These are phyloP conservation scores for Remorina albescens DNA, from an alignment of 2,797 vertebrate species.

Conservation along the genomic window DNA sequence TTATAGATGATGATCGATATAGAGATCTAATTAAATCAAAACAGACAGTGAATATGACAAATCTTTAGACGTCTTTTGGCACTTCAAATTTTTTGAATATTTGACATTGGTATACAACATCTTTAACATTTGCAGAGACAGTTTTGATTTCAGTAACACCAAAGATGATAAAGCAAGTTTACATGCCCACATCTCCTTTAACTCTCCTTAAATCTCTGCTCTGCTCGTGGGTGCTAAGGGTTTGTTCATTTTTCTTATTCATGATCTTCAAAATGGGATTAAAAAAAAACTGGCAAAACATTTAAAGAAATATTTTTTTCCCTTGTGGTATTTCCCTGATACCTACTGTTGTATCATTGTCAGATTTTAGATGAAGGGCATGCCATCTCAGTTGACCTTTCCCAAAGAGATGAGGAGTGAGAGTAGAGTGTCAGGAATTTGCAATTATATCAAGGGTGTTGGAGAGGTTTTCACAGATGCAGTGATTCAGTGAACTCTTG, in stretches of 20 bases:
- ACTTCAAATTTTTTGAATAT: not conserved
- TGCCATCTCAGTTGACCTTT: not conserved
- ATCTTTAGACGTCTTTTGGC: not conserved
- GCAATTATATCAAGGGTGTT: constrained; percentile 28
- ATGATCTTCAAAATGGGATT: too few relatives aligned
- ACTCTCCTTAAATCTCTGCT: not conserved
- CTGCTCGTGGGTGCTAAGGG: too few relatives aligned
- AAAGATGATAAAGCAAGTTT: not conserved
- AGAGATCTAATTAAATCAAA: too few relatives aligned
- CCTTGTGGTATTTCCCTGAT: not conserved
- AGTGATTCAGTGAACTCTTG: constrained; percentile 49
- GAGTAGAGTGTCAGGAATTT: constrained; percentile 19
- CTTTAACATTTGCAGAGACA: too few relatives aligned
- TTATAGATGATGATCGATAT: too few relatives aligned
- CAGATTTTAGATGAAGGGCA: constrained; percentile 5
- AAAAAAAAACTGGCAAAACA: not conserved
- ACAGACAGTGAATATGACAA: too few relatives aligned
- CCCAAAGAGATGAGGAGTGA: constrained; percentile 9
- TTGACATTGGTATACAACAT: too few relatives aligned
- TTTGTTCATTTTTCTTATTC: not conserved
- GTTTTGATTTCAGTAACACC: not conserved
- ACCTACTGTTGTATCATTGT: not conserved
- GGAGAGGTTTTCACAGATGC: constrained; percentile 57
- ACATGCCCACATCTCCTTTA: not conserved
- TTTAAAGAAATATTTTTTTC: not conserved